Percentiles rank a stretch among this genome's conserved stretches.
phyloP scores from a whole-genome alignment of 1,140 invertebrate species.

The Macrostomum lignano region DNA sequence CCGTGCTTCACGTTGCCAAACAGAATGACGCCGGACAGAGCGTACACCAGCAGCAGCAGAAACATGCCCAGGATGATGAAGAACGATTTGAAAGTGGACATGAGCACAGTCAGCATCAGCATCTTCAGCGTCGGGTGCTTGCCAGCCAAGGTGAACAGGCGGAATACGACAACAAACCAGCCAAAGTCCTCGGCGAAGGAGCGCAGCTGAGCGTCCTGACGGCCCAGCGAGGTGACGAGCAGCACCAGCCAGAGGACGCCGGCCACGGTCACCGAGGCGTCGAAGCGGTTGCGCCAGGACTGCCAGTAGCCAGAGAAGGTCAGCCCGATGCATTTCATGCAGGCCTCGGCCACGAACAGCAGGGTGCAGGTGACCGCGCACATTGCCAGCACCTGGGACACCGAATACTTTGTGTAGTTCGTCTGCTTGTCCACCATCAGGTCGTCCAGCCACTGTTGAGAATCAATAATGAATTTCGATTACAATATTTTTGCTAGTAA shows the following conservation, averaged over 20 bases:
- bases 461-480: too few relatives aligned
- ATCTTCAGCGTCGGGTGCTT: conserved; percentile 97
- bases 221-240: too few relatives aligned
- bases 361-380: not conserved
- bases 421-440: too few relatives aligned
- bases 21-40: conserved; percentile 78
- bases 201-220: too few relatives aligned
- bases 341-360: conserved; percentile 36
- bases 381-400: not conserved
- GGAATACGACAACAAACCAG: conserved; percentile 78
- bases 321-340: conserved; percentile 92
- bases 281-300: conserved; percentile 78
- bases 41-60: conserved; percentile 87
- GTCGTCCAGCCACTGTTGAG: too few relatives aligned
- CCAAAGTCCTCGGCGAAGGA: conserved; percentile 61
- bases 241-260: conserved; percentile 86
- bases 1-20: conserved; percentile 98
- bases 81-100: conserved; percentile 97
- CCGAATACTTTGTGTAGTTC: too few relatives aligned
- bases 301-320: conserved; percentile 92
- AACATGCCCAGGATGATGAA: conserved; percentile 99
- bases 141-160: conserved; percentile 96
- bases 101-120: conserved; percentile 84
- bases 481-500: too few relatives aligned
- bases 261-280: conserved; percentile 75